Percentiles rank a stretch among this genome's conserved stretches.
Evolutionary conservation across 2,888 invertebrate genomes (phyloP).

Genomic region (Blastobasis lacticolella): DNA sequence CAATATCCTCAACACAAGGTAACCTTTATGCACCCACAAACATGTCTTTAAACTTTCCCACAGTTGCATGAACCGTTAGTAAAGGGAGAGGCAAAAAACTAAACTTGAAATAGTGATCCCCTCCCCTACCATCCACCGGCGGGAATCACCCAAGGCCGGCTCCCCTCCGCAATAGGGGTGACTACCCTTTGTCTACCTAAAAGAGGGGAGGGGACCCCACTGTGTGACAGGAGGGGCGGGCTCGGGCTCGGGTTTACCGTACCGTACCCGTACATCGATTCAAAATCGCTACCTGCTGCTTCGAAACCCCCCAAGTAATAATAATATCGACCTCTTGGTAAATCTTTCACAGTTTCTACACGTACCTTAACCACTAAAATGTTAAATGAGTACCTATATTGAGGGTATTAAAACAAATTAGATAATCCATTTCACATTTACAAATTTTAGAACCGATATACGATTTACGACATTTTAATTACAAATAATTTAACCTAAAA

Average conservation of each 20-base stretch:
- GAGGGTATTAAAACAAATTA: no score
- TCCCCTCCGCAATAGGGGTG: constrained; percentile 66
- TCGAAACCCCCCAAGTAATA: constrained; percentile 19
- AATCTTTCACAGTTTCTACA: no score
- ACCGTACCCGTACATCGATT: constrained; percentile 54
- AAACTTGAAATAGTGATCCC: constrained; percentile 52
- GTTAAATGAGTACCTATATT: no score
- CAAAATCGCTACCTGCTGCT: constrained; percentile 46
- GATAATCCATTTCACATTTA: no score
- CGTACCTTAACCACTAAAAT: no score
- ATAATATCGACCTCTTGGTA: constrained; percentile 15
- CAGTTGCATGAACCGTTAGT: constrained; percentile 32
- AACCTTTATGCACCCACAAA: no score
- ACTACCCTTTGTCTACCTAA: constrained; percentile 70
- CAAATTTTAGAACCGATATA: no score
- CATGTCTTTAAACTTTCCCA: constrained; percentile 23
- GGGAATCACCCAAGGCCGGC: constrained; percentile 56
- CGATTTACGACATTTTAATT: no score
- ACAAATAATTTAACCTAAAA: no score
- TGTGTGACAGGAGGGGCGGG: constrained; percentile 48
- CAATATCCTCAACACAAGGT: no score
- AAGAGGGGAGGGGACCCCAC: constrained; percentile 67
- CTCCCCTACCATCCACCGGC: constrained; percentile 57
- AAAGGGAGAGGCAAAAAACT: constrained; percentile 34
- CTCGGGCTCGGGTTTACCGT: constrained; percentile 41